phyloP scores from a whole-genome alignment of 2,888 invertebrate genomes.

The Elgonia sp. region DNA sequence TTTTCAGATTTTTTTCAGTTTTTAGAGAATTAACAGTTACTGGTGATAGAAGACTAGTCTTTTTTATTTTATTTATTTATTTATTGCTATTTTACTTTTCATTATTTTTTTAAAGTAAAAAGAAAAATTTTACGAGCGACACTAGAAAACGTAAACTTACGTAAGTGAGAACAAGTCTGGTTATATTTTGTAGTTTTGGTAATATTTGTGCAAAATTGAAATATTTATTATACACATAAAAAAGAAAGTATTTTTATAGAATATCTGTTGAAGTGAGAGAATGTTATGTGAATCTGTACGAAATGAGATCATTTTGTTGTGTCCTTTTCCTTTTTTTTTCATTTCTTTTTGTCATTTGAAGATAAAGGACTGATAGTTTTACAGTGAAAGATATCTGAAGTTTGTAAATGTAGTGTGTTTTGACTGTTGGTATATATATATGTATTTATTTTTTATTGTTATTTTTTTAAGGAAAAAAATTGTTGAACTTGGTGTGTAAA shows the following conservation, averaged over 20 bases:
- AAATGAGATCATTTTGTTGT: slow-evolving; percentile 43
- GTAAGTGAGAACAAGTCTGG: slow-evolving; percentile 57
- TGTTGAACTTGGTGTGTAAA: too few relatives aligned
- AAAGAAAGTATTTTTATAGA: slow-evolving; percentile 26
- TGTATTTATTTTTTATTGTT: too few relatives aligned
- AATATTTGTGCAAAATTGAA: slow-evolving; percentile 28
- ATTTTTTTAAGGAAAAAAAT: too few relatives aligned
- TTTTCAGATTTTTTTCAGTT: neutral
- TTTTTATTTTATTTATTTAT: too few relatives aligned
- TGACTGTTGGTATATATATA: slow-evolving; percentile 13
- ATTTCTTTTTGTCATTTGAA: slow-evolving; percentile 5
- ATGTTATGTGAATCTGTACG: slow-evolving; percentile 68
- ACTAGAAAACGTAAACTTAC: slow-evolving; percentile 74
- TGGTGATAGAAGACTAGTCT: too few relatives aligned
- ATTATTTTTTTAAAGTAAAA: neutral
- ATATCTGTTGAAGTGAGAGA: slow-evolving; percentile 69
- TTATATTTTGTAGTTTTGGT: slow-evolving; percentile 22
- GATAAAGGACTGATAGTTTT: too few relatives aligned
- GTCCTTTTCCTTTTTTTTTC: slow-evolving; percentile 10
- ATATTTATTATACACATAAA: slow-evolving; percentile 19
- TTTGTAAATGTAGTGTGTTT: slow-evolving; percentile 50
- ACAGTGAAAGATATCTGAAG: neutral
- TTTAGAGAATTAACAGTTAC: neutral
- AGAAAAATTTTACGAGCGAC: slow-evolving; percentile 57
- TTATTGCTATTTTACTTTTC: too few relatives aligned